Base-by-base conservation (phyloP, 2,888 invertebrate genomes). In the Amiota communis region DNA sequence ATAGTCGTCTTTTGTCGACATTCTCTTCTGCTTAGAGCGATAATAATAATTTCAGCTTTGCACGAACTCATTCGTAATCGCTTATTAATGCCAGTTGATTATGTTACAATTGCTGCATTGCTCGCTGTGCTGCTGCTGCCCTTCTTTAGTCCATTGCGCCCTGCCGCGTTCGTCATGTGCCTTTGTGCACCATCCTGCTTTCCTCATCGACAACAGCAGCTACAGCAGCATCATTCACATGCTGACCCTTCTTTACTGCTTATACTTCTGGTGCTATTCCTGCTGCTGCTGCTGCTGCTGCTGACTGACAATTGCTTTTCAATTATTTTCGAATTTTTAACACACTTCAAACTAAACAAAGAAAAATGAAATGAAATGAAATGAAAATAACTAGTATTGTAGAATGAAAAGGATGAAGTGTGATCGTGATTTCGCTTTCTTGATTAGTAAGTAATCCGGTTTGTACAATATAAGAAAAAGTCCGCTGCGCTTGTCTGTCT, bases 61-160 rank as follows among this genome's bases (percentile, higher is more conserved):
- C 71, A 71, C 71, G 71, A 64, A 71, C 71, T 71, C 68, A 59
- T 67, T 68, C 72, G 72, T 72, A 72, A 72, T 72, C 72, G 72
- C 61, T 72, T 72, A 72, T 72, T 72, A 72, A 72, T 72, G 72
- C 61, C 72, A 61, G 68, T 72, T 72, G 72, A 68, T 72, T 72
- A 53, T 72, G 71, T 53, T 59, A 71, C 71, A 71, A 71, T 71
- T 72, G 72, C 56, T 57, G 46, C 46, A 47, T 15, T 15, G 36
- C 46, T 64, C n/a, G 12, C 15, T 12, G 6, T 46, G 64, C 46
- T 36, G 36, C 36, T 69, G 46, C 12, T 56, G 68, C 53, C 53
- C 53, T 53, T 15, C 53, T 1, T 15, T 53, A 15, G n/a, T n/a
- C 53, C 13, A 13, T 15, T 15, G 53, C 53, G 15, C 15, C 53